Conservation (phyloP, 1,140 invertebrate species). For the Drosophila seguyi region DNA sequence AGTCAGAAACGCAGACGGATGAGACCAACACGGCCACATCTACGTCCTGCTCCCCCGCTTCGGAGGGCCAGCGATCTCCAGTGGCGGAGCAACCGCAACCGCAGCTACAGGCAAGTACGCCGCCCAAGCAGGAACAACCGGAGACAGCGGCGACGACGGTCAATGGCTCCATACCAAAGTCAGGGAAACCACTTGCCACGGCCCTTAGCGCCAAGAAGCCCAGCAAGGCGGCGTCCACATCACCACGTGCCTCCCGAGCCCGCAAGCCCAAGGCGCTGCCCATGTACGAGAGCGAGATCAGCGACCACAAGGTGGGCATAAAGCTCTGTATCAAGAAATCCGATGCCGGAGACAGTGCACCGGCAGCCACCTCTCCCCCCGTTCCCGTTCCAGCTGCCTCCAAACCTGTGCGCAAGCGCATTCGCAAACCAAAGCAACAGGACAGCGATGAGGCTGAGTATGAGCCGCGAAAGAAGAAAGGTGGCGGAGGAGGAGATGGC, state of each 20-base stretch:
- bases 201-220: conserved; percentile 72
- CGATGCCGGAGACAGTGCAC: conserved; percentile 64
- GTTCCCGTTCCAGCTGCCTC: conserved; percentile 28
- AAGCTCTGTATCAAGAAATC: conserved; percentile 89
- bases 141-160: conserved; percentile 37
- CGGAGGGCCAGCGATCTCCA: conserved; percentile 73
- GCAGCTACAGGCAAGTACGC: conserved; percentile 4
- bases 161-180: conserved; percentile 81
- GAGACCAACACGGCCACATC: conserved; percentile 81
- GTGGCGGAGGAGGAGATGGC: conserved; percentile 39
- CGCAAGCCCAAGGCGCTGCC: conserved; percentile 77
- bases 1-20: conserved; percentile 81
- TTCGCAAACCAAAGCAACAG: conserved; percentile 85
- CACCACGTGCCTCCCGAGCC: conserved; percentile 61
- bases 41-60: conserved; percentile 78
- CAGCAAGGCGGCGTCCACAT: conserved; percentile 67
- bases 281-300: conserved; percentile 86
- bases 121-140: conserved; percentile 17
- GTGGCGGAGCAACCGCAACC: conserved; percentile 20
- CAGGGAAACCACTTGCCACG: conserved; percentile 74
- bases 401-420: conserved; percentile 84
- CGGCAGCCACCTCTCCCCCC: conserved; percentile 16
- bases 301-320: conserved; percentile 88
- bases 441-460: conserved; percentile 86
- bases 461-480: conserved; percentile 85